Base-by-base conservation (phyloP, 2,888 invertebrate genomes). In the Druceiella hillmani region DNA sequence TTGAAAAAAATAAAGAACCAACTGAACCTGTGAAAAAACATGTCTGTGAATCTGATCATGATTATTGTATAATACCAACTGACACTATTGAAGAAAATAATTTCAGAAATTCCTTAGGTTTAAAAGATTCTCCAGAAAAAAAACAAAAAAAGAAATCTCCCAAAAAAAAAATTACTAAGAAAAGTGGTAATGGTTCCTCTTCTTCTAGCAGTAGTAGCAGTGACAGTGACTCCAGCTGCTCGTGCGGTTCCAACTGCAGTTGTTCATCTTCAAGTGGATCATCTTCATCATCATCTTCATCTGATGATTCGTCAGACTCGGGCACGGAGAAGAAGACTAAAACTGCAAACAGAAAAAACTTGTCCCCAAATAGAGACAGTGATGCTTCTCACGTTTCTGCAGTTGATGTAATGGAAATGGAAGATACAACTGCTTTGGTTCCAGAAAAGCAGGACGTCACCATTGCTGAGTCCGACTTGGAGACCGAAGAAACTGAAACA, bases 171-270 rank as follows among this genome's bases (percentile, higher is more conserved):
- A 64, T 10, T 11, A 37, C 41, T 7, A 50, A 53, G 40, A 41
- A 61, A 15, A 52, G 48, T 26, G 67, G 62, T 28, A 44, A 43
- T n/a, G 65, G 59, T 17, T 63, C 75, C 44, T 81, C 82, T 12
- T 83, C 85, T 2, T 83, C 85, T 1, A 85, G 83, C 53, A 81
- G 79, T 50, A 84, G 85, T 12, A 86, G 85, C 45, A 84, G 83
- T 49, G 83, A 82, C 50, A 83, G 83, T 44, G 80, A 78, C 49
- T 83, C 87, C 2, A 85, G 83, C 54, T 88, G 88, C 54, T 83
- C 86, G 0, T 88, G 89, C 55, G 86, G 86, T 3, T 81, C 86
- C 1, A 87, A 88, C 55, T 89, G 89, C 53, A 87, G 87, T 46
- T 89, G 89, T 56, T 83, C 82, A 4, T 81, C 82, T 33, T 79